Evolutionary conservation across 2,888 invertebrate genomes (phyloP).

Genomic region (Tricholauxania praeusta): DNA sequence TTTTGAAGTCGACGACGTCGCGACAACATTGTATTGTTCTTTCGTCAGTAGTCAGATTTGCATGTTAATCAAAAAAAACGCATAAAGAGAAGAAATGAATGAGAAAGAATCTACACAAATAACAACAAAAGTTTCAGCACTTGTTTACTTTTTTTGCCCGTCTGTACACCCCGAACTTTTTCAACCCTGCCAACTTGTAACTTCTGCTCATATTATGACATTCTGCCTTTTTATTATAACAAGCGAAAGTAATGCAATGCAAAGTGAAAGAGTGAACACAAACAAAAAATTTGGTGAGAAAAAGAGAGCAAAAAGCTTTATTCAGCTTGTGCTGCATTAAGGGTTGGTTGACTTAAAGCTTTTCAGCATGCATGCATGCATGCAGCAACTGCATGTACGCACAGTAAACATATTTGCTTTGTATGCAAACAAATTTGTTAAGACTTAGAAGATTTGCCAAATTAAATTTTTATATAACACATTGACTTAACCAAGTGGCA

Average conservation of each 20-base stretch:
- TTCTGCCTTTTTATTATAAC: constrained; percentile 28
- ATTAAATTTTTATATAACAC: too few species aligned
- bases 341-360: too few species aligned
- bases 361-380: too few species aligned
- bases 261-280: too few species aligned
- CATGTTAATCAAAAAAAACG: background rate
- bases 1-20: background rate
- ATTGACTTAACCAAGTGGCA: too few species aligned
- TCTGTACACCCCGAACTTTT: background rate
- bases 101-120: background rate
- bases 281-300: too few species aligned
- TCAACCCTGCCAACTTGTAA: background rate
- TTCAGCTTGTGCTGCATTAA: too few species aligned
- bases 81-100: background rate
- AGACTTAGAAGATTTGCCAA: too few species aligned
- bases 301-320: too few species aligned
- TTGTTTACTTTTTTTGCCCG: constrained; percentile 3
- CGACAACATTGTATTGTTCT: background rate
- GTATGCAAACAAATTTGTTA: too few species aligned
- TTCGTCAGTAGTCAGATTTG: background rate
- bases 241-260: constrained; percentile 30
- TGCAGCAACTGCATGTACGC: too few species aligned
- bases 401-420: too few species aligned
- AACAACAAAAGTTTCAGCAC: background rate
- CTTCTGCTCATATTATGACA: background rate